A percentile compares a stretch with the other conserved stretches of the same genome.
These are phyloP conservation scores for Syngnathoides biaculeatus DNA, from an alignment of 2,113 vertebrate species.

Conservation along the genomic window DNA sequence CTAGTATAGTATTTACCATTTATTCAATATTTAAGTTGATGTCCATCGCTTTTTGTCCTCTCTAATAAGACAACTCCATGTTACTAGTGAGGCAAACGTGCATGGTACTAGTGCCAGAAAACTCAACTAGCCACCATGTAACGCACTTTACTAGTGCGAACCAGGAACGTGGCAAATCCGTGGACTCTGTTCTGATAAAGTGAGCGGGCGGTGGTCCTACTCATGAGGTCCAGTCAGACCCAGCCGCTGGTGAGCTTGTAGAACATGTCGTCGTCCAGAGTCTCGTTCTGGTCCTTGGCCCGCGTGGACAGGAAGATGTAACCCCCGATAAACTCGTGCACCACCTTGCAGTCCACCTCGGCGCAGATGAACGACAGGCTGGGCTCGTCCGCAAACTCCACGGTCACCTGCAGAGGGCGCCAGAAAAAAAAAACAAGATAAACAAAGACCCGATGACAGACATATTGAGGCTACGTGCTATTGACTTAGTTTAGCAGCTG, in stretches of 20 bases:
- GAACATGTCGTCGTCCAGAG: slow-evolving; percentile 98
- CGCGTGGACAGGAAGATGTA: slow-evolving; percentile 97
- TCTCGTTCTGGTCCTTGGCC: slow-evolving; percentile 98
- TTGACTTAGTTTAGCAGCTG: background rate
- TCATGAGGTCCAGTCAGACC: slow-evolving; percentile 75
- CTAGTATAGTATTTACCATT: background rate
- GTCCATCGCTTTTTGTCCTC: background rate
- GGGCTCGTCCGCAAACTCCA: slow-evolving; percentile 95
- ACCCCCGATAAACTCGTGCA: slow-evolving; percentile 97
- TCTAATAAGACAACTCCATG: background rate
- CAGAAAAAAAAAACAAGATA: background rate
- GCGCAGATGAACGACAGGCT: slow-evolving; percentile 92
- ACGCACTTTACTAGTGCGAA: background rate
- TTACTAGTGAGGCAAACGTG: background rate
- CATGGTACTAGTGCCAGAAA: background rate
- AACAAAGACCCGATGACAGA: background rate
- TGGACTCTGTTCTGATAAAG: background rate
- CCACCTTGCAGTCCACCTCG: slow-evolving; percentile 96
- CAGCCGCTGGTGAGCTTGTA: slow-evolving; percentile 99
- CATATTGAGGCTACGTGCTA: background rate
- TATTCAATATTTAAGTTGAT: background rate
- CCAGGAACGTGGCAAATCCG: background rate
- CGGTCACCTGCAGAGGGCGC: slow-evolving; percentile 80
- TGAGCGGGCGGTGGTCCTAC: background rate
- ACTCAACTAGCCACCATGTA: background rate